A percentile compares a stretch with the other conserved stretches of the same genome.
phyloP scores from a whole-genome alignment of 2,888 invertebrate genomes.

The Andrena bucephala region DNA sequence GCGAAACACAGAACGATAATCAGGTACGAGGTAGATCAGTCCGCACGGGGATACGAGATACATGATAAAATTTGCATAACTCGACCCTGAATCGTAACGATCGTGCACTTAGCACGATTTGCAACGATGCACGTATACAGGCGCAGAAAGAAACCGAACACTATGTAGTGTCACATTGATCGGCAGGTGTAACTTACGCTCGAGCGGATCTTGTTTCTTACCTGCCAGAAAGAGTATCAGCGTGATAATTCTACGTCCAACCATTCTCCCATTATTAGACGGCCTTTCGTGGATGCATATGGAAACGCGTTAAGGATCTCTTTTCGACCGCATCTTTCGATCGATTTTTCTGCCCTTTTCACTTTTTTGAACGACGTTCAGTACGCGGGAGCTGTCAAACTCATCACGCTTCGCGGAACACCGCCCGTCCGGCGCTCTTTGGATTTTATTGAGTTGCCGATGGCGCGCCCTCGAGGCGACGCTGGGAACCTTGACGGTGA shows the following conservation, averaged over 20 bases:
- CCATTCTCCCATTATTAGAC: slow-evolving; percentile 83
- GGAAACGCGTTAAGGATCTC: slow-evolving; percentile 65
- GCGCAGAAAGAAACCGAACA: slow-evolving; percentile 37
- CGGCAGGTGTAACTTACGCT: slow-evolving; percentile 58
- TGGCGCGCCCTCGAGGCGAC: slow-evolving; percentile 36
- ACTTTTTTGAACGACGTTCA: slow-evolving; percentile 44
- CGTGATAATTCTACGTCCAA: slow-evolving; percentile 78
- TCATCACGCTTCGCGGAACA: slow-evolving; percentile 75
- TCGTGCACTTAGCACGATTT: slow-evolving; percentile 65
- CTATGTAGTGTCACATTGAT: slow-evolving; percentile 66
- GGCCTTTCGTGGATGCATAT: slow-evolving; percentile 59
- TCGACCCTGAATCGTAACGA: slow-evolving; percentile 75
- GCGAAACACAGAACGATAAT: slow-evolving; percentile 11
- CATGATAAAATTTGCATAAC: slow-evolving; percentile 67
- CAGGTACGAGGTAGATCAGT: slow-evolving; percentile 8
- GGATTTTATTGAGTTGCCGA: slow-evolving; percentile 65
- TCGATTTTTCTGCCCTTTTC: slow-evolving; percentile 39
- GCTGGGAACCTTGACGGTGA: slow-evolving; percentile 16
- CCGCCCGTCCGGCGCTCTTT: slow-evolving; percentile 72
- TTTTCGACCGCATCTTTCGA: slow-evolving; percentile 64
- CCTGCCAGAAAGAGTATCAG: slow-evolving; percentile 82
- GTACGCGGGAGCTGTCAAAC: slow-evolving; percentile 76
- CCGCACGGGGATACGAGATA: slow-evolving; percentile 39
- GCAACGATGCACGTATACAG: slow-evolving; percentile 49
- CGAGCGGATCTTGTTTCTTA: slow-evolving; percentile 65